Evolutionary conservation across 2,113 vertebrate species (phyloP).

Genomic region (Proterorhinus semilunaris): DNA sequence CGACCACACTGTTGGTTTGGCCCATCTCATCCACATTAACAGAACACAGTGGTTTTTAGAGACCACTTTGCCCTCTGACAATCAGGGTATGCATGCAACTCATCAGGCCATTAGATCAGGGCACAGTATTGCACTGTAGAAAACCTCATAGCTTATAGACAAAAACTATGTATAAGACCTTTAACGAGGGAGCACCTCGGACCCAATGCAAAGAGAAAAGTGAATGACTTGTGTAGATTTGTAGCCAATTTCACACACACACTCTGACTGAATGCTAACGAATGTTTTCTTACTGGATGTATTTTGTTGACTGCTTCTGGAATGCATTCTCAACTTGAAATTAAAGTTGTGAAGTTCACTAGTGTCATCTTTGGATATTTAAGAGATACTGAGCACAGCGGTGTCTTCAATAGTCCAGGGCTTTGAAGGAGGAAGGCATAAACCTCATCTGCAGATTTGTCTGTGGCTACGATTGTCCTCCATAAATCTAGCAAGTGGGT

Average conservation of each 20-base stretch:
- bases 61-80: constrained; percentile 36
- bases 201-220: constrained; percentile 52
- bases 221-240: constrained; percentile 52
- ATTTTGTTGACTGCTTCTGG: constrained; percentile 60
- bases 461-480: neutral
- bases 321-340: constrained; percentile 56
- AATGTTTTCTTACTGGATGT: constrained; percentile 65
- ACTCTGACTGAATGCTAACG: constrained; percentile 62
- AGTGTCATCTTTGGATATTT: neutral
- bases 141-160: constrained; percentile 42
- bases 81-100: constrained; percentile 49
- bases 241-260: constrained; percentile 56
- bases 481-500: constrained; percentile 5
- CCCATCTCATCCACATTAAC: constrained; percentile 38
- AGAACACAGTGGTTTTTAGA: constrained; percentile 33
- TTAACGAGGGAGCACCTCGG: constrained; percentile 50
- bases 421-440: too few relatives aligned
- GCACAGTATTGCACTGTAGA: constrained; percentile 36
- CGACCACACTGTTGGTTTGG: constrained; percentile 37
- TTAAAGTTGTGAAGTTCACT: constrained; percentile 44
- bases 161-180: constrained; percentile 47
- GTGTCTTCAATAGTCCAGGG: too few relatives aligned
- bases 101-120: constrained; percentile 42
- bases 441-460: too few relatives aligned
- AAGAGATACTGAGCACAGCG: neutral